Percentiles rank a stretch among this genome's conserved stretches.
These are phyloP conservation scores for Phytoseiulus persimilis DNA, from an alignment of 2,888 invertebrate species.

Conservation along the genomic window DNA sequence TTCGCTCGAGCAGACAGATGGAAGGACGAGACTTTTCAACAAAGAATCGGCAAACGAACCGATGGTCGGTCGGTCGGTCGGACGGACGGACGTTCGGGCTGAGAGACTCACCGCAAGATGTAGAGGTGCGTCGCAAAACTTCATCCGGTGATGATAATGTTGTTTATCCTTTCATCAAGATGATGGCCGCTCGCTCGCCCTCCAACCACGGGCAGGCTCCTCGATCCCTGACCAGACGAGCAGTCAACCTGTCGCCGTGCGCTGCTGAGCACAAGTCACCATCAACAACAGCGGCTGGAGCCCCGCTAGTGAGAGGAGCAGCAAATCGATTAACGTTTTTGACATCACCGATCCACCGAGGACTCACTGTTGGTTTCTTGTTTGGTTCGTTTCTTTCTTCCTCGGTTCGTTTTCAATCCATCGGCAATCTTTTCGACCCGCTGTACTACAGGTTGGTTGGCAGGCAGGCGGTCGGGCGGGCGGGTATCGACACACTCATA, in stretches of 20 bases:
- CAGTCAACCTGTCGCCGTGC: background rate
- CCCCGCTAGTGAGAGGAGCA: background rate
- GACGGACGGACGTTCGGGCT: background rate
- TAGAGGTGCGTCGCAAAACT: background rate
- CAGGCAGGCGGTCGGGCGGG: background rate
- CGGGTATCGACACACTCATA: background rate
- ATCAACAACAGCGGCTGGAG: background rate
- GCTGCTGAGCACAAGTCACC: background rate
- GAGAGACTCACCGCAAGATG: background rate
- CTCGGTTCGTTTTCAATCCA: background rate
- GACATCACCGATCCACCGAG: background rate
- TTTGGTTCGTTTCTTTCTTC: background rate
- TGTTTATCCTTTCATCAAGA: background rate
- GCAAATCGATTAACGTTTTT: conserved; percentile 5
- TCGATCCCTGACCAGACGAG: background rate
- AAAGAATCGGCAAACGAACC: background rate
- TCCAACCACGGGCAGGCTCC: background rate
- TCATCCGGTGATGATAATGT: background rate
- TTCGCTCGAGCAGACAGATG: background rate
- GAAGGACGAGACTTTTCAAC: background rate
- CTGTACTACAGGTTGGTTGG: background rate
- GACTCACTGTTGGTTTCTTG: background rate
- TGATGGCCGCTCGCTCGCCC: background rate
- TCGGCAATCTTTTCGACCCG: conserved; percentile 5
- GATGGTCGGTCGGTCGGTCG: background rate